Base-by-base conservation (phyloP, 2,888 invertebrate species). In the Loripinus fragilis region DNA sequence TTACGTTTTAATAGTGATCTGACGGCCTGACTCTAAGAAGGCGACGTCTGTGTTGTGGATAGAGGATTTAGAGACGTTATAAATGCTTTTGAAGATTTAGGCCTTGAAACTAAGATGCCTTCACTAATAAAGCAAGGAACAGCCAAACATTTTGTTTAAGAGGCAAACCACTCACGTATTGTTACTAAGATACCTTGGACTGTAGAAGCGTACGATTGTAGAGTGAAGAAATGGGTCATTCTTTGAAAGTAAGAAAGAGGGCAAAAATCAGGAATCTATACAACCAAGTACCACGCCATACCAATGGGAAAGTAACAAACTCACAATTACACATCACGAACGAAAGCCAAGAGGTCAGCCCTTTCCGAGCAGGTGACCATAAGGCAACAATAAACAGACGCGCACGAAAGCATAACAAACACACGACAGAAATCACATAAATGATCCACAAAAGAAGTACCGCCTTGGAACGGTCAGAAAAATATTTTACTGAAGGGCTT, bases 21-120 rank as follows among this genome's bases (percentile, higher is more conserved):
- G 25, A 72, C 81, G 20, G 55, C 23, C 25, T 81, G 70, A 70
- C 35, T 86, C 0, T 7, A 76, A 33, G 67, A 72, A 48, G 65
- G 70, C n/a, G 83, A 80, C 41, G 45, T 82, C 1, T 76, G 80
- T 77, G 65, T 80, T 10, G 79, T 80, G 0, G 79, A 82, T 45
- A 35, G 85, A 41, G 80, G 81, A 2, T 85, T 85, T 70, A 20
- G 85, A 23, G 81, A 83, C 41, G 66, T 81, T 0, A 2, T 80
- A 48, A 8, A 38, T 12, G 42, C 73, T 5, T 66, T 80, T 28
- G 69, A 64, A 10, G 82, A 82, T 23, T 64, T 81, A 7, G 85
- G 78, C 0, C 79, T 82, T 15, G 23, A 74, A 42, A 67, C 77
- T 2, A 60, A 74, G 45, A 81, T 80, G 75, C 80, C 75, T 10